Conservation (phyloP, 2,113 vertebrate species). For the Synodontis membranacea region DNA sequence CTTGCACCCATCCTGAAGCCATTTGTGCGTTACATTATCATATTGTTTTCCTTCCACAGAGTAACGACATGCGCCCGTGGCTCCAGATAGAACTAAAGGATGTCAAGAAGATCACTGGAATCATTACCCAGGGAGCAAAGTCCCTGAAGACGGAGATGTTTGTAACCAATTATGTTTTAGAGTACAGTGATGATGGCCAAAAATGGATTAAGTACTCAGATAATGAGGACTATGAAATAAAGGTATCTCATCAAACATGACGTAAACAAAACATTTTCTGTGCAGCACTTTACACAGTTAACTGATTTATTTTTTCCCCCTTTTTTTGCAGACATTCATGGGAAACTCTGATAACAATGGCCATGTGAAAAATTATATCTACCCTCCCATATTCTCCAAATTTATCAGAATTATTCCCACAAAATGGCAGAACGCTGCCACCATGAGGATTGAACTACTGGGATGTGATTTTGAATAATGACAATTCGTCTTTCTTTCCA, state of each 20-base stretch:
- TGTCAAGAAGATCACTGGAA: constrained; percentile 87
- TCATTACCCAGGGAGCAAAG: constrained; percentile 86
- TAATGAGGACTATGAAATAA: constrained; percentile 64
- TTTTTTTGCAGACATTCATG: constrained; percentile 78
- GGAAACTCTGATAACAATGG: constrained; percentile 79
- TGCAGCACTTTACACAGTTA: not conserved
- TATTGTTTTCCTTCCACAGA: constrained; percentile 62
- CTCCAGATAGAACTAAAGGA: constrained; percentile 85
- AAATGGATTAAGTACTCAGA: constrained; percentile 82
- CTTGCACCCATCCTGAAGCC: not conserved
- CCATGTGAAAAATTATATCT: constrained; percentile 84
- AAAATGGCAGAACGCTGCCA: constrained; percentile 81
- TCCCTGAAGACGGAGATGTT: constrained; percentile 78
- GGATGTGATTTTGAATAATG: constrained; percentile 84
- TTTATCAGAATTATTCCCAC: constrained; percentile 86
- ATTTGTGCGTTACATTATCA: not conserved
- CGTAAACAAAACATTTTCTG: not conserved
- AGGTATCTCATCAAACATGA: constrained; percentile 69
- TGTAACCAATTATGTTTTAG: constrained; percentile 77
- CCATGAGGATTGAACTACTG: constrained; percentile 88
- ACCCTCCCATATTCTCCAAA: constrained; percentile 87
- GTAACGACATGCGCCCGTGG: constrained; percentile 83
- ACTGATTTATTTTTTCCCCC: constrained; percentile 21
- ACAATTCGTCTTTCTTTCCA: not conserved
- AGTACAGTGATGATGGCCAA: constrained; percentile 78